Evolutionary conservation across 2,888 invertebrate genomes (phyloP), one percentile per base, ranked within the genome.

Genomic region (Philhelius pedissequus): DNA sequence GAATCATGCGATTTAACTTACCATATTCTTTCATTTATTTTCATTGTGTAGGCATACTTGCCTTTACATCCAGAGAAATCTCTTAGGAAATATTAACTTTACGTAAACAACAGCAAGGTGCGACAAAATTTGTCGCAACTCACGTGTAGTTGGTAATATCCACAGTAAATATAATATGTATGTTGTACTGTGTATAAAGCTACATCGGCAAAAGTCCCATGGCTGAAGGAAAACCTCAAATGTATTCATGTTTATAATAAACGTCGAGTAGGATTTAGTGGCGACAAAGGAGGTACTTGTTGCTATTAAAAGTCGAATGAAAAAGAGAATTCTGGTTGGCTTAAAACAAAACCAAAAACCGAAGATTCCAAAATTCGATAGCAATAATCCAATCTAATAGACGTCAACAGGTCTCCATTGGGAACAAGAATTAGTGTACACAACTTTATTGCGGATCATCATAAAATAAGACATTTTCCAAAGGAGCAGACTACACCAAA

Each of bases 131-230:
- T 93, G 94, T 45, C 87, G 94, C 96, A 93, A 97, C 60, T 92
- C 99, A 15, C 93, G 98, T 88, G 98, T 99, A 6, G 99, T 99
- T 3, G 99, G 99, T 91, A 99, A n/a, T n/a, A n/a, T n/a, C n/a
- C n/a, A n/a, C n/a, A n/a, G n/a, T n/a, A n/a, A n/a, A n/a, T n/a
- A n/a, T n/a, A n/a, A n/a, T n/a, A n/a, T n/a, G n/a, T n/a, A n/a
- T n/a, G n/a, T n/a, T n/a, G n/a, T n/a, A n/a, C n/a, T n/a, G n/a
- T n/a, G n/a, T n/a, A n/a, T n/a, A n/a, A 99, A 98, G 98, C 71
- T 95, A 96, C 87, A 94, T 99, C 80, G 99, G 99, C 38, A 98
- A 97, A 90, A 94, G 96, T 90, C 98, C 99, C 1, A 98, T 98
- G 96, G 94, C 96, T 2, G 97, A 97, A 90, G 99, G 99, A 56